A percentile compares a stretch with the other conserved stretches of the same genome.
Evolutionary conservation across 2,113 vertebrate genomes (phyloP).

Genomic region (Mastomys coucha): DNA sequence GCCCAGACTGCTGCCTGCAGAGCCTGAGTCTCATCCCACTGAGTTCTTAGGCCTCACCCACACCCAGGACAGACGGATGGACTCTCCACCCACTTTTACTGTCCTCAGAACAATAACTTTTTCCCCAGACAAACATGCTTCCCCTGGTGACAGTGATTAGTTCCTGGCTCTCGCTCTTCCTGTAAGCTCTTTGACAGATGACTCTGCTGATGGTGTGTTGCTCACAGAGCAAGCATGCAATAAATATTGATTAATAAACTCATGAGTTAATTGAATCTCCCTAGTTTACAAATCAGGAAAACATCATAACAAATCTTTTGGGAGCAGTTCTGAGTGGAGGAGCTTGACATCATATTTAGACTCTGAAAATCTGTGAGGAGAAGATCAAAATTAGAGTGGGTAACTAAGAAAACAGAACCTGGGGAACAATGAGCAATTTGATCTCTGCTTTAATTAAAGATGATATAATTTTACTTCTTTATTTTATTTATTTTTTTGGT

Average conservation of each 20-base stretch:
- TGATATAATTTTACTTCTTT: background rate
- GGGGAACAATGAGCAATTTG: background rate
- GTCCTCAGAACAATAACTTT: background rate
- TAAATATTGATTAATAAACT: slow-evolving; percentile 56
- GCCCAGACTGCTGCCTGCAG: background rate
- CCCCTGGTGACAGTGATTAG: background rate
- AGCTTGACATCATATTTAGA: background rate
- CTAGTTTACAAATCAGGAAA: slow-evolving; percentile 53
- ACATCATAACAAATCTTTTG: slow-evolving; percentile 31
- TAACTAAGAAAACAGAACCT: background rate
- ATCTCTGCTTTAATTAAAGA: slow-evolving; percentile 33
- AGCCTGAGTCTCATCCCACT: too few relatives aligned
- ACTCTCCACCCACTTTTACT: background rate
- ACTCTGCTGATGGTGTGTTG: background rate
- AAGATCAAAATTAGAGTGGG: background rate
- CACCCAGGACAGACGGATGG: background rate
- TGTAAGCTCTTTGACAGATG: background rate
- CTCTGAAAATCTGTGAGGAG: background rate
- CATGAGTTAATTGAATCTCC: slow-evolving; percentile 44
- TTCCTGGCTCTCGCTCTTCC: background rate
- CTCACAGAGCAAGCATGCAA: background rate
- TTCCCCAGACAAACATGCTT: slow-evolving; percentile 25
- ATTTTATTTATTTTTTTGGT: background rate
- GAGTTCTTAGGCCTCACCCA: background rate
- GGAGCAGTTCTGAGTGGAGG: slow-evolving; percentile 33